Evolutionary conservation across 2,797 vertebrate genomes (phyloP), one percentile per base, ranked within the genome.

Genomic region (Mus caroli): DNA sequence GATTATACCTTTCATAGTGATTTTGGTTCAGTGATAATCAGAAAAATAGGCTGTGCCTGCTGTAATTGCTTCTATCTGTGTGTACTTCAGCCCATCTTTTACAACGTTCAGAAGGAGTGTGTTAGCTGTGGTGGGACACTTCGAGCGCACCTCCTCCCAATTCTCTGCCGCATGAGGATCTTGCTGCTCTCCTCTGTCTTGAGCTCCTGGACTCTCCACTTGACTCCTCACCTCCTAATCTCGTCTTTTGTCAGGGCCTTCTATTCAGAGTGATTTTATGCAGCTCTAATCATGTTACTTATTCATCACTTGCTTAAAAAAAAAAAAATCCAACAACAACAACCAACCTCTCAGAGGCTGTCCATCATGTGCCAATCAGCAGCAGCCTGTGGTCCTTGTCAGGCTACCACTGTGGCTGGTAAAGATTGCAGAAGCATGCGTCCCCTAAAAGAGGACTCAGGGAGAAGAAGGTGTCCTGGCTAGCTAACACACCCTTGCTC

Each of bases 181-280:
- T 14, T 15, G 26, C 54, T 5, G 12, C 60, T 17, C 28, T 7
- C 2, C 3, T 37, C 50, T 40, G 50, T 62, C 46, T 37, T 31
- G n/a, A 4, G n/a, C 13, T 3, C 62, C 37, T 14, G 14, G 22
- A 28, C 50, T 56, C 64, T 71, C 67, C 28, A 24, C 22, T 73
- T 60, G 52, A 14, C 46, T 88, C 92, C 24, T 4, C 34, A 4
- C n/a, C n/a, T 79, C 73, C 60, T n/a, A 31, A 58, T 88, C 73
- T 86, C 73, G 26, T 58, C 77, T 84, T 90, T 88, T 3, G 11
- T 82, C 60, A 12, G 0, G 40, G 75, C 60, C 86, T 94, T 80
- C 84, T 84, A 20, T 78, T 88, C 17, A 88, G 87, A 92, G 71
- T 9, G 78, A 43, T 79, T 89, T 54, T 89, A 73, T 64, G 56